Base-by-base conservation (phyloP, 2,113 vertebrate genomes). In the Thalassarche chlororhynchos region DNA sequence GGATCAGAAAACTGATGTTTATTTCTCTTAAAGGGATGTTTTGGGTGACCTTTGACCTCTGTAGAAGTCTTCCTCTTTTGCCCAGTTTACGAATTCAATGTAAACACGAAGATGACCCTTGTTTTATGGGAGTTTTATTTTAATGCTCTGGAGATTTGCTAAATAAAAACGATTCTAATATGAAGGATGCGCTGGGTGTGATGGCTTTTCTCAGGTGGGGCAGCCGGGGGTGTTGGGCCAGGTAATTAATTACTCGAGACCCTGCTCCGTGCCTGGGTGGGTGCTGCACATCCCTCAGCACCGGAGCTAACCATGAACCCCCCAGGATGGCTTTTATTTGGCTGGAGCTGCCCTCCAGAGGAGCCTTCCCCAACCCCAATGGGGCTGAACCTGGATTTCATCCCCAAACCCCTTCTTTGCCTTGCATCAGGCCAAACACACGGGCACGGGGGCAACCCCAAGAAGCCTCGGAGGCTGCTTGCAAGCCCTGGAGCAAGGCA, bases 31-130 rank as follows among this genome's bases (percentile, higher is more conserved):
- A 98, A 98, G 98, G 98, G 98, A 98, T 98, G 92, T 97, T 97
- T 61, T 90, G 96, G 91, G 96, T 96, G 97, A 98, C 91, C 96
- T 98, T 97, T 98, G 98, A 98, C 98, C 98, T 98, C 98, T 98
- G 98, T 98, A 98, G 98, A 98, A 98, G 98, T 98, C 98, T 99
- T 98, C 98, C 98, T 81, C 70, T 98, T 83, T 98, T 90, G 96
- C 97, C 95, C 96, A 91, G 97, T 92, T 95, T 94, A 91, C 17
- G 0, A 83, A 25, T 82, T 84, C 90, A 47, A 2, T 61, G 84
- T 74, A 87, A 97, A 98, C 61, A 77, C 54, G 64, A 55, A 87
- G 61, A 85, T 40, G 84, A 84, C 49, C 84, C 47, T 93, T 81
- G 36, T 86, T 97, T 88, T 89, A 74, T 1, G 9, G 69, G 89